Conservation (phyloP, 1,140 invertebrate species). For the Sweltsa coloradensis region DNA sequence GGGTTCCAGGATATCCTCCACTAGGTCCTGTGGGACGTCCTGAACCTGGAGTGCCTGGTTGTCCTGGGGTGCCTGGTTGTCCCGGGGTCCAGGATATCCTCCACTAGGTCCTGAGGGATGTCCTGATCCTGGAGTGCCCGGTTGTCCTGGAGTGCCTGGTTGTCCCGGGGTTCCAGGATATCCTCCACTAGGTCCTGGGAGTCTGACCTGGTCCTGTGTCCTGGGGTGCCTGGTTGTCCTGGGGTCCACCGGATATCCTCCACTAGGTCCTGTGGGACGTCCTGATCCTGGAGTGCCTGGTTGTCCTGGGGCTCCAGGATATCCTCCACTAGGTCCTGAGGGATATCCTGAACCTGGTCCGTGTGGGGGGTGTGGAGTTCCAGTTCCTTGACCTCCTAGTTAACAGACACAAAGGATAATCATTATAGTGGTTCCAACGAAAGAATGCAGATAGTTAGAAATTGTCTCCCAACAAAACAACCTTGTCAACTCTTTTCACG, state of each 20-base stretch:
- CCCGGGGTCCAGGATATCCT: neutral
- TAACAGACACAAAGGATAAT: conserved; percentile 21
- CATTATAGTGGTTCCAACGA: too few species aligned
- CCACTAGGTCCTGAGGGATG: conserved; percentile 2
- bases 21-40: too few species aligned
- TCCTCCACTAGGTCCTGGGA: neutral
- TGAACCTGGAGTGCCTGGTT: conserved; percentile 16
- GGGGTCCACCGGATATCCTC: conserved; percentile 8
- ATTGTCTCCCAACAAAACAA: too few species aligned
- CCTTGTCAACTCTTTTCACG: too few species aligned
- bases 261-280: conserved; percentile 9
- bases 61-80: conserved; percentile 6
- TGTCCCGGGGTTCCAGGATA: conserved; percentile 9
- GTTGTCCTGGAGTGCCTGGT: conserved; percentile 4
- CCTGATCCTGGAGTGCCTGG: conserved; percentile 6
- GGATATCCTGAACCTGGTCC: conserved; percentile 6
- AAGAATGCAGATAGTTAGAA: too few species aligned
- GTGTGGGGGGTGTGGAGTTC: neutral
- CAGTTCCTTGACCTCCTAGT: too few species aligned
- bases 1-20: conserved; percentile 16
- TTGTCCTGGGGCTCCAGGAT: neutral
- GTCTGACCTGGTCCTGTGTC: conserved; percentile 2
- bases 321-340: neutral
- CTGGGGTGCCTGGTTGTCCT: conserved; percentile 7
- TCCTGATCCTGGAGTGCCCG: conserved; percentile 7